Base-by-base conservation (phyloP, 1,140 invertebrate genomes). In the Pinna nobilis region DNA sequence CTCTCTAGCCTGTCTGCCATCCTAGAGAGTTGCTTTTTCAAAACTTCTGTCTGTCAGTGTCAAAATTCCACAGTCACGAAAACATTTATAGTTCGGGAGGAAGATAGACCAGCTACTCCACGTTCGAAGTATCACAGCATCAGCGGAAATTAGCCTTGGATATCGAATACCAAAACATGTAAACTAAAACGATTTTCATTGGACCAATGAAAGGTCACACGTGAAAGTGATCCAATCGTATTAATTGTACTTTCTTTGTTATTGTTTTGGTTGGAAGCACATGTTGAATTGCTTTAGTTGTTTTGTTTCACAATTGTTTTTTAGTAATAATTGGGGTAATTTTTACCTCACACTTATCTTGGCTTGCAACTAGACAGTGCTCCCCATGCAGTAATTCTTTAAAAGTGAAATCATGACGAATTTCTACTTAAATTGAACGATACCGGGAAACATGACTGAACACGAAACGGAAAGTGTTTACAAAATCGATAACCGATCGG, bases 141-240 rank as follows among this genome's bases (percentile, higher is more conserved):
- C 55, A 59, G 30, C 55, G 55, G 55, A 59, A 59, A 59, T 59
- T n/a, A n/a, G n/a, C n/a, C n/a, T n/a, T n/a, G n/a, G n/a, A n/a
- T n/a, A n/a, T n/a, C n/a, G n/a, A n/a, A n/a, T n/a, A n/a, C n/a
- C n/a, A n/a, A n/a, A n/a, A n/a, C n/a, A n/a, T n/a, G n/a, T n/a
- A 59, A 59, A 33, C 28, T 35, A 33, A 32, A 30, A 6, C 30
- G 13, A n/a, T n/a, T n/a, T n/a, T 59, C 30, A 59, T 59, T 59
- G 55, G 55, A 59, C 32, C 18, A n/a, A 33, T 30, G 30, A 33
- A 59, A 59, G 37, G 55, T 59, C 55, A 59, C 55, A 59, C 37
- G 55, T n/a, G 37, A 59, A 33, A 59, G 55, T 59, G 30, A 59
- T 59, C 55, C 55, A 59, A 59, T 33, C 55, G 55, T 59, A 18